These are phyloP conservation scores for Corythoichthys haematopterus DNA, from an alignment of 2,113 vertebrate genomes.

Conservation along the genomic window DNA sequence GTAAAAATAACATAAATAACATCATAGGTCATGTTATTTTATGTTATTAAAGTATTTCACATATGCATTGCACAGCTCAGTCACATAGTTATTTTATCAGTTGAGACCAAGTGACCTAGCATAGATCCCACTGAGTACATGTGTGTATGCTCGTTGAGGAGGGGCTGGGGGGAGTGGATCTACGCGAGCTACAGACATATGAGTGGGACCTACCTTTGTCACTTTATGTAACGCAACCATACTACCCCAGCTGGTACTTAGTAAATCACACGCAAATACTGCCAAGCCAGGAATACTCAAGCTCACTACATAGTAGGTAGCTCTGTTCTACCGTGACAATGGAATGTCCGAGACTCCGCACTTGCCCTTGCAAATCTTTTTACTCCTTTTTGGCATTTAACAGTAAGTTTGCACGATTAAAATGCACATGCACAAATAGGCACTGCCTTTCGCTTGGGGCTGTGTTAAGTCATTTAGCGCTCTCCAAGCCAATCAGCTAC, in stretches of 20 bases:
- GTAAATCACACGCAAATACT: constrained; percentile 79
- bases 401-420: not conserved
- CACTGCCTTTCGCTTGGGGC: not conserved
- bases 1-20: constrained; percentile 99
- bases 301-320: constrained; percentile 21
- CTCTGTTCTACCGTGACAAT: constrained; percentile 8
- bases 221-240: constrained; percentile 93
- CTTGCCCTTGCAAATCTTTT: not conserved
- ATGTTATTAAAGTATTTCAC: constrained; percentile 98
- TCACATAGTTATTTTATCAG: constrained; percentile 37
- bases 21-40: constrained; percentile 99
- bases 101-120: constrained; percentile 84
- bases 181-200: constrained; percentile 85
- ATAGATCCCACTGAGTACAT: constrained; percentile 87
- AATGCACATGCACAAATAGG: not conserved
- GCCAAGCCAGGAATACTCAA: constrained; percentile 87
- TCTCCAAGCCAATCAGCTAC: not conserved
- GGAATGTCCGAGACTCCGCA: not conserved
- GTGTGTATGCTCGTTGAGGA: constrained; percentile 72
- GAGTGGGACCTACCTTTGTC: constrained; percentile 94
- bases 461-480: not conserved
- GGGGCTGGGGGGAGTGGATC: constrained; percentile 70
- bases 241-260: constrained; percentile 79
- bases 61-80: constrained; percentile 88
- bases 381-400: not conserved